phyloP scores from a whole-genome alignment of 2,797 vertebrate species.

The Arrhamphus sclerolepis region DNA sequence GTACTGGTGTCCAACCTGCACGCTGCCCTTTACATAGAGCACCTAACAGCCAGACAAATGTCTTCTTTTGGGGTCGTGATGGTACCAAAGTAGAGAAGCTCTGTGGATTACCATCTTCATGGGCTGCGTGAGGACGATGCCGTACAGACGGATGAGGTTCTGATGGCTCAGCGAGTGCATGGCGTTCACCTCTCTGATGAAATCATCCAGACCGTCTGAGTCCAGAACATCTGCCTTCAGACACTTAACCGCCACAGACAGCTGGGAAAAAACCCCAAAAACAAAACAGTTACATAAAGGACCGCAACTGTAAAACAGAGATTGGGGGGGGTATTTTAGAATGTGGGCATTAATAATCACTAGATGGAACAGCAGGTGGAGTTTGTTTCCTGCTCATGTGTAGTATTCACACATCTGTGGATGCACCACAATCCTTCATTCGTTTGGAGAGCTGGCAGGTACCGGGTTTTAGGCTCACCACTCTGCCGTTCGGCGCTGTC shows the following conservation, averaged over 20 bases:
- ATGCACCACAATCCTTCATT: too few species aligned
- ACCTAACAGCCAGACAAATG: too few species aligned
- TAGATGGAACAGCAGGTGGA: too few species aligned
- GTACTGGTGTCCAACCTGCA: too few species aligned
- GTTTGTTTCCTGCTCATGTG: too few species aligned
- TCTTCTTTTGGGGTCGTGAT: too few species aligned
- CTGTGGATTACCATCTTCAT: constrained; percentile 94
- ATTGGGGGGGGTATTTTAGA: too few species aligned
- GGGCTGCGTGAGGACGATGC: constrained; percentile 94
- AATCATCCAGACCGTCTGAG: constrained; percentile 93
- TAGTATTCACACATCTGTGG: too few species aligned
- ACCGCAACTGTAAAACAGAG: background rate
- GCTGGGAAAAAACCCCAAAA: constrained; percentile 75
- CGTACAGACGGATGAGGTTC: constrained; percentile 95
- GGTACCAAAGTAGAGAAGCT: too few species aligned
- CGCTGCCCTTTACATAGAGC: too few species aligned
- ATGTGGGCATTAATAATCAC: too few species aligned
- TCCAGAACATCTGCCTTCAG: constrained; percentile 92
- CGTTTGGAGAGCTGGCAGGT: too few species aligned
- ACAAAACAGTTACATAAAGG: background rate
- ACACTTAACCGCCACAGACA: constrained; percentile 96
- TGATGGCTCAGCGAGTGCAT: constrained; percentile 97
- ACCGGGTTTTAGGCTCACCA: constrained; percentile 79
- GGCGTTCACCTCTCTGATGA: constrained; percentile 96
- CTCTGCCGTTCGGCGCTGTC: constrained; percentile 87